phyloP scores from a whole-genome alignment of 2,797 vertebrate genomes.

The Perodicticus potto region DNA sequence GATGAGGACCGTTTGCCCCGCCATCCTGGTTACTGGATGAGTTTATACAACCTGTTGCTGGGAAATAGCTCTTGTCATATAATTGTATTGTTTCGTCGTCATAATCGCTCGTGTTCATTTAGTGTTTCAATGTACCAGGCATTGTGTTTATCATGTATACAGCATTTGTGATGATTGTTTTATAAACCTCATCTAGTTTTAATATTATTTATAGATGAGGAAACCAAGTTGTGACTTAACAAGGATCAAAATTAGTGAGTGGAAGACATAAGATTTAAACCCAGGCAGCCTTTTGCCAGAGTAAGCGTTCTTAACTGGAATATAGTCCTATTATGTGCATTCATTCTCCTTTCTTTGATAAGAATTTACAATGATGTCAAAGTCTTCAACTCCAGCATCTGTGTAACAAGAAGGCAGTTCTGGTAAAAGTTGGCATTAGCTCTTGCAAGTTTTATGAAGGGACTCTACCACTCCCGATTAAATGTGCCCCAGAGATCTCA shows the following conservation, averaged over 20 bases:
- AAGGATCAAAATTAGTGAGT: neutral
- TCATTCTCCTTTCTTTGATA: neutral
- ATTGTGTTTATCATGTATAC: neutral
- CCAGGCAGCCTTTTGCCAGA: neutral
- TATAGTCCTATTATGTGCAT: neutral
- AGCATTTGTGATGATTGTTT: slow-evolving; percentile 22
- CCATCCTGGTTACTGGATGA: neutral
- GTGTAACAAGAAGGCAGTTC: neutral
- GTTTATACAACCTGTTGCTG: neutral
- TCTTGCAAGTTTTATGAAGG: neutral
- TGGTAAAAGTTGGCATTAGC: neutral
- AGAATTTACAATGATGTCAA: neutral
- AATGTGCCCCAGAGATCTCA: neutral
- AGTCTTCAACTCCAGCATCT: neutral
- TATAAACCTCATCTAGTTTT: neutral
- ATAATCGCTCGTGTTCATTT: neutral
- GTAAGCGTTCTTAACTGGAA: neutral
- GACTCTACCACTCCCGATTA: neutral
- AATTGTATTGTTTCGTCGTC: neutral
- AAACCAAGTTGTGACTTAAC: slow-evolving; percentile 17
- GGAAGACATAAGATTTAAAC: neutral
- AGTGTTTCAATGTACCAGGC: neutral
- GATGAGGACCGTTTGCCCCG: neutral
- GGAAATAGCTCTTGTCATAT: neutral
- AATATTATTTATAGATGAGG: neutral